Percentiles rank a stretch among this genome's conserved stretches.
Evolutionary conservation across 2,888 invertebrate species (phyloP).

Genomic region (Copidosoma aretas): DNA sequence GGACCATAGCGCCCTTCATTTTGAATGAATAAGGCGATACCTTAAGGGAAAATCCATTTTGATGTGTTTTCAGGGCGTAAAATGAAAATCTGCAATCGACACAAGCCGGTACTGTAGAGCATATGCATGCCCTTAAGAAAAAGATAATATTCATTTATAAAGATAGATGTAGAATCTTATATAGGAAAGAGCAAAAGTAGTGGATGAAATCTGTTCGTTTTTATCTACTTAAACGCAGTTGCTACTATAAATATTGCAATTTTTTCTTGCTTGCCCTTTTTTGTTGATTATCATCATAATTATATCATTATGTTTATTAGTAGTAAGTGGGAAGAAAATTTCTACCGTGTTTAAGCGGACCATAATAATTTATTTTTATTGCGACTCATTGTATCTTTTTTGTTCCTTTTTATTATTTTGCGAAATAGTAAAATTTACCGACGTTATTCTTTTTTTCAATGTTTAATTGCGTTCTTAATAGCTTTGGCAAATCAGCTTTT

Average conservation of each 20-base stretch:
- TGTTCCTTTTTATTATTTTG: slow-evolving; percentile 30
- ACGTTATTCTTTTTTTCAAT: slow-evolving; percentile 22
- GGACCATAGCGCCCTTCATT: too few relatives aligned
- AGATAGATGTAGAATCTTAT: background rate
- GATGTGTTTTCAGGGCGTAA: too few relatives aligned
- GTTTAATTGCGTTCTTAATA: slow-evolving; percentile 27
- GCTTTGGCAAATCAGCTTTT: slow-evolving; percentile 41
- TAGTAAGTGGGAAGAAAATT: slow-evolving; percentile 3
- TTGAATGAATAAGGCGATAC: too few relatives aligned
- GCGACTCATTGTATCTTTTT: slow-evolving; percentile 17
- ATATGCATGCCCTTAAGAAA: too few relatives aligned
- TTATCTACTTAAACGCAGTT: slow-evolving; percentile 25
- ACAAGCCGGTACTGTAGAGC: too few relatives aligned
- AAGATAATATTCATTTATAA: background rate
- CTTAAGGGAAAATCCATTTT: too few relatives aligned
- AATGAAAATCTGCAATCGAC: too few relatives aligned
- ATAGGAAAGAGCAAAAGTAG: background rate
- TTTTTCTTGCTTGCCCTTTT: slow-evolving; percentile 24
- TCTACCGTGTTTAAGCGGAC: slow-evolving; percentile 6
- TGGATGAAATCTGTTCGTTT: slow-evolving; percentile 17
- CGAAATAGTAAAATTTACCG: slow-evolving; percentile 31
- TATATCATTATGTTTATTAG: too few relatives aligned
- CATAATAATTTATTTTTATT: background rate
- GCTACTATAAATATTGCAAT: slow-evolving; percentile 20
- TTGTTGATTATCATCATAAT: slow-evolving; percentile 9